Conservation (phyloP, 2,113 vertebrate species). For the Taxidea taxus region DNA sequence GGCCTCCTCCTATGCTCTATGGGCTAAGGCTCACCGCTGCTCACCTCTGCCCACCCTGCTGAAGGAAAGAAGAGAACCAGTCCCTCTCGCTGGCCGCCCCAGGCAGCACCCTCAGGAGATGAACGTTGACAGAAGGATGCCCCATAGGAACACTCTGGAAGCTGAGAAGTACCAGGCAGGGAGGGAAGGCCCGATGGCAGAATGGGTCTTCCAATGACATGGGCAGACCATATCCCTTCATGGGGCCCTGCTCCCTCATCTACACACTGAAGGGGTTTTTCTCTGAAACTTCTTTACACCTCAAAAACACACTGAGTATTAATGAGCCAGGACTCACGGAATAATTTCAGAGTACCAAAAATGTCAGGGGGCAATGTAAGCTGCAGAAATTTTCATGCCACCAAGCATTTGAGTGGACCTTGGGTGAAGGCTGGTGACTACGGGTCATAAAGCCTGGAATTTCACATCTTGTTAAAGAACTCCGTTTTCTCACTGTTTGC, state of each 20-base stretch:
- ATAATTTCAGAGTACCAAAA: slow-evolving; percentile 30
- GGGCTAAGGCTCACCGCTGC: not conserved
- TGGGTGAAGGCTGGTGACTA: slow-evolving; percentile 39
- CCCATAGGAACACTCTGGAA: not conserved
- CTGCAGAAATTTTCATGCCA: not conserved
- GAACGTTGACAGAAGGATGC: not conserved
- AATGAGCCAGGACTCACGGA: not conserved
- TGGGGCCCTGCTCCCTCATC: not conserved
- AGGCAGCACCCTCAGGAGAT: not conserved
- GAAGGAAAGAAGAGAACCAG: not conserved
- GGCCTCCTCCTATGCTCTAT: not conserved
- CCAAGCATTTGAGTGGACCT: not conserved
- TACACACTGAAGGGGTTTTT: not conserved
- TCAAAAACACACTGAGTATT: slow-evolving; percentile 7
- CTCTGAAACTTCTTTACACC: not conserved
- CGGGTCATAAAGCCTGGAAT: slow-evolving; percentile 53
- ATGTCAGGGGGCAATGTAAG: not conserved
- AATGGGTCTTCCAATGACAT: not conserved
- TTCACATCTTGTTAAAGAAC: slow-evolving; percentile 60
- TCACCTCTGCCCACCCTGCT: not conserved
- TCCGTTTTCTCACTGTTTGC: slow-evolving; percentile 25
- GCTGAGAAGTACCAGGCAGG: not conserved
- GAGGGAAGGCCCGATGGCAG: not conserved
- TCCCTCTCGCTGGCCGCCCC: not conserved
- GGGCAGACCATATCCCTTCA: not conserved